phyloP scores from a whole-genome alignment of 2,888 invertebrate species.

The Bombyx huttoni region DNA sequence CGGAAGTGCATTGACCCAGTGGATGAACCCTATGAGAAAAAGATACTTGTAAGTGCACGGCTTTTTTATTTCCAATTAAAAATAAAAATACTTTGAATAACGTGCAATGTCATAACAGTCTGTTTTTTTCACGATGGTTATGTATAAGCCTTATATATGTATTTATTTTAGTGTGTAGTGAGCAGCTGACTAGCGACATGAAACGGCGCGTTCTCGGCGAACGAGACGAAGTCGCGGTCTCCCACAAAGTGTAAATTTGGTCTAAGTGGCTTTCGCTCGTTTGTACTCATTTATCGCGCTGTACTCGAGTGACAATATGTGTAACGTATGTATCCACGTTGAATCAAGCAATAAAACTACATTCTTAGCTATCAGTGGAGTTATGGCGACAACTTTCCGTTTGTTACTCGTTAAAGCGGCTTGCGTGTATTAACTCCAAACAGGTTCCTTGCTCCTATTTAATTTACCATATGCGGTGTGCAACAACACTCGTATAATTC shows the following conservation, averaged over 20 bases:
- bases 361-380: slow-evolving; percentile 55
- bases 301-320: slow-evolving; percentile 48
- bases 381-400: slow-evolving; percentile 52
- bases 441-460: slow-evolving; percentile 64
- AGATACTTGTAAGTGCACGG: slow-evolving; percentile 8
- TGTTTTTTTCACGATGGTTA: not conserved
- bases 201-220: slow-evolving; percentile 24
- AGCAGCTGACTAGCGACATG: slow-evolving; percentile 52
- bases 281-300: slow-evolving; percentile 59
- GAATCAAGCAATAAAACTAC: slow-evolving; percentile 55
- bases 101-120: not conserved
- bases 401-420: slow-evolving; percentile 45
- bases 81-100: not conserved
- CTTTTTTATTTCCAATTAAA: not conserved
- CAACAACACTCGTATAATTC: slow-evolving; percentile 59
- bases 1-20: slow-evolving; percentile 70
- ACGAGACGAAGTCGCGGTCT: slow-evolving; percentile 48
- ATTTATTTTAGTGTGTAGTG: slow-evolving; percentile 20
- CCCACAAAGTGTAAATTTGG: slow-evolving; percentile 71
- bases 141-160: not conserved
- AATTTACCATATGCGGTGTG: slow-evolving; percentile 54
- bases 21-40: slow-evolving; percentile 53
- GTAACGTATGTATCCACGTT: slow-evolving; percentile 25
- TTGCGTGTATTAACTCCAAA: slow-evolving; percentile 44
- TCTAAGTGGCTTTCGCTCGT: slow-evolving; percentile 67